Evolutionary conservation across 2,888 invertebrate genomes (phyloP).

Genomic region (Furcula furcula): DNA sequence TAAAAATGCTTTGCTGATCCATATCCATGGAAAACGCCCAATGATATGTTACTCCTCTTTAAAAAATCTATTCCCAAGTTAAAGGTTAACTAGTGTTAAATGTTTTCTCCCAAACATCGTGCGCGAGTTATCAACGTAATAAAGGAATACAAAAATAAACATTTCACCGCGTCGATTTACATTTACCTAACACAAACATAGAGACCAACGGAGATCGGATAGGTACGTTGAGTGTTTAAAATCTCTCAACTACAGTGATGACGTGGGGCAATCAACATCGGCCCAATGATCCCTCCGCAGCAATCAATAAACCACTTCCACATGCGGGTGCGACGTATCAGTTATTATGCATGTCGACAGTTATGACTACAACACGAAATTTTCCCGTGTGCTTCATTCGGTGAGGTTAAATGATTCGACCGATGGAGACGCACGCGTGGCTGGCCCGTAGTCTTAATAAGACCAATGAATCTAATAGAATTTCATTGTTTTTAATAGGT

Average conservation of each 20-base stretch:
- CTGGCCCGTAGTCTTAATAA: conserved; percentile 56
- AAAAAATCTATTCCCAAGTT: no score
- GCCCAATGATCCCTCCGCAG: conserved; percentile 53
- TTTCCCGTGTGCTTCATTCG: conserved; percentile 70
- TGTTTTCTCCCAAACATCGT: background rate
- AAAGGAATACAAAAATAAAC: conserved; percentile 38
- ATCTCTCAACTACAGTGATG: conserved; percentile 37
- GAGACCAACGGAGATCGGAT: conserved; percentile 38
- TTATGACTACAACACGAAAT: conserved; percentile 58
- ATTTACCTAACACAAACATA: conserved; percentile 38
- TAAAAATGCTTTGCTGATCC: no score
- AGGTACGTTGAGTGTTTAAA: conserved; percentile 30
- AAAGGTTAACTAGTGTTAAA: no score
- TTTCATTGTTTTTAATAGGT: conserved; percentile 47
- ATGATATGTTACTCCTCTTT: no score
- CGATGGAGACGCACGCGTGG: conserved; percentile 54
- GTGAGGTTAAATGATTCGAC: conserved; percentile 72
- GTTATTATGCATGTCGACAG: conserved; percentile 72
- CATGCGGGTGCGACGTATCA: conserved; percentile 69
- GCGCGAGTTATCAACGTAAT: conserved; percentile 11
- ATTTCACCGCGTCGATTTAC: conserved; percentile 23
- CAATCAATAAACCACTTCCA: conserved; percentile 74
- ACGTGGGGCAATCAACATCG: conserved; percentile 47
- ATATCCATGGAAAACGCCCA: no score
- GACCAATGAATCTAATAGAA: conserved; percentile 68